These are phyloP conservation scores for Palythoa caribaeorum DNA, from an alignment of 92 coral and sea anemone genomes.

Conservation along the genomic window DNA sequence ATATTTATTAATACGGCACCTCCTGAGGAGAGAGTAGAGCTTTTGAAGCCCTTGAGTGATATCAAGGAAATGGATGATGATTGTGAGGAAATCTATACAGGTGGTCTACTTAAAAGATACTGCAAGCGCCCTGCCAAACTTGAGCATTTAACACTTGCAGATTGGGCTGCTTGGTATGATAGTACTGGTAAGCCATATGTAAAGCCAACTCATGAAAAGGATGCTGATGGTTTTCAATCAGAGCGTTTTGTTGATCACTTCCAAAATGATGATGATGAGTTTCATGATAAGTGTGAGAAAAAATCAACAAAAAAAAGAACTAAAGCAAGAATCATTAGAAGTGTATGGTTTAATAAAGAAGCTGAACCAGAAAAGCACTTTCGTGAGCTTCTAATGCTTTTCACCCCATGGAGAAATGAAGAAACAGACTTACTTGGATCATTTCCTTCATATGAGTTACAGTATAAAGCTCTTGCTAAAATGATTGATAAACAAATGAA, in stretches of 20 bases:
- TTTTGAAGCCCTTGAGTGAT: too few species aligned
- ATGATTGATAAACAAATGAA: slow-evolving; percentile 6
- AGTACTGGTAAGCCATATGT: slow-evolving; percentile 44
- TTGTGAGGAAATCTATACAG: slow-evolving; percentile 74
- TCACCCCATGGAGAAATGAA: background rate
- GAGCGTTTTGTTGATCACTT: slow-evolving; percentile 52
- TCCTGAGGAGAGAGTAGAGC: slow-evolving; percentile 51
- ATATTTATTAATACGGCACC: slow-evolving; percentile 42
- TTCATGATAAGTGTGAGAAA: background rate
- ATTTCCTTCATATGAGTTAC: slow-evolving; percentile 14
- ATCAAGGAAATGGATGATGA: slow-evolving; percentile 61
- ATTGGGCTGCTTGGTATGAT: slow-evolving; percentile 71
- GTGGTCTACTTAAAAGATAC: slow-evolving; percentile 71
- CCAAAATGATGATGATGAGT: slow-evolving; percentile 46
- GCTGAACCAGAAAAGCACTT: background rate
- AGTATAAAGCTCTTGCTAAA: slow-evolving; percentile 14
- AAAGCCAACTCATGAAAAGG: slow-evolving; percentile 25
- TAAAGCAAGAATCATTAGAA: background rate
- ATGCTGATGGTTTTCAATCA: slow-evolving; percentile 49
- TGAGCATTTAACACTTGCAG: slow-evolving; percentile 1
- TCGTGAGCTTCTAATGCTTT: background rate
- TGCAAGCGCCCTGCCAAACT: slow-evolving; percentile 36
- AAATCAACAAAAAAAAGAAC: background rate
- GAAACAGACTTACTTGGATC: slow-evolving; percentile 16
- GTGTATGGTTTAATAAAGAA: background rate